Evolutionary conservation across 2,797 vertebrate genomes (phyloP).

Genomic region (Onychomys torridus): DNA sequence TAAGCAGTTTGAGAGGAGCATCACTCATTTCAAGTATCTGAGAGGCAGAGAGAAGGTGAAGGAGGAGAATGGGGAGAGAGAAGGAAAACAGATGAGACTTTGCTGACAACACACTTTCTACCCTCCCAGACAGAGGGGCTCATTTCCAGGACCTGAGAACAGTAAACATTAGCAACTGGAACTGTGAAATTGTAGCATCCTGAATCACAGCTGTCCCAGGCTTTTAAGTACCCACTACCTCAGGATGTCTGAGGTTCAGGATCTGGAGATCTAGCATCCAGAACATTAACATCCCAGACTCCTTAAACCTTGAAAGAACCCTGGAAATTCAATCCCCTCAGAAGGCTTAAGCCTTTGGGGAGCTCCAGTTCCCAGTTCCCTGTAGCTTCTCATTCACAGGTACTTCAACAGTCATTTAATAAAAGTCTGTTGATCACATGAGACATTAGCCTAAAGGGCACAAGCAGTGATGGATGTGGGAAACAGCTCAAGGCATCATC

Average conservation of each 20-base stretch:
- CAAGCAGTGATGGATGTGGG: too few species aligned
- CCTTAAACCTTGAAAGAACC: background rate
- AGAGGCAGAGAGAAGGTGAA: too few species aligned
- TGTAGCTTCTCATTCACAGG: background rate
- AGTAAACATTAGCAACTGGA: background rate
- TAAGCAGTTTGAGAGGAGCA: background rate
- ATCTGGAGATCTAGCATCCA: background rate
- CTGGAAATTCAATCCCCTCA: background rate
- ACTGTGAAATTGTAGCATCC: background rate
- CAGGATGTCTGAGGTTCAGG: background rate
- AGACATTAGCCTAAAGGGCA: background rate
- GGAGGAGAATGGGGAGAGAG: background rate
- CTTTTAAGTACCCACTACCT: background rate
- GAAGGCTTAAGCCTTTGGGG: background rate
- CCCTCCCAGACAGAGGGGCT: background rate
- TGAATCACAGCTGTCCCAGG: background rate
- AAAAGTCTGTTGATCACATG: background rate
- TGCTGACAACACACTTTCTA: background rate
- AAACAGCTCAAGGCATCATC: background rate
- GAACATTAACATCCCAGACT: background rate
- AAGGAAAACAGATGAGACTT: background rate
- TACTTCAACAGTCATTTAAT: background rate
- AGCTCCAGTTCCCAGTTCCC: background rate
- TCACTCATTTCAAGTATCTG: too few species aligned
- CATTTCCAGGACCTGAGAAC: background rate